Base-by-base conservation (phyloP, 2,113 vertebrate species). In the Tyrannus savana region DNA sequence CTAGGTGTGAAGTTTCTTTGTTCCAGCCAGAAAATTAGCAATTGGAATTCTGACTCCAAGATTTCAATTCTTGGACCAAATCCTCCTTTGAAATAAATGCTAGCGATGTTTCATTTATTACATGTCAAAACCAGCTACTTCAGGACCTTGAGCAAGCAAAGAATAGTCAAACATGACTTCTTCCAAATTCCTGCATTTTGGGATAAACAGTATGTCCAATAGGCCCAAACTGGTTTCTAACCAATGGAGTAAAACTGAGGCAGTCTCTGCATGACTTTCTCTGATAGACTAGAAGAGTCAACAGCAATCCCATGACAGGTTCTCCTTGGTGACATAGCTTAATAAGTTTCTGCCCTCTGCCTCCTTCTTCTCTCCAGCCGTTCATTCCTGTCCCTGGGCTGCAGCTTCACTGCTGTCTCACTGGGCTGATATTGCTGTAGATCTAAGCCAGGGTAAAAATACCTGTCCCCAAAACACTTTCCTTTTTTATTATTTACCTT, bases 401-500 rank as follows among this genome's bases (percentile, higher is more conserved):
- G 50, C 64, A 86, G 67, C 37, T 85, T 85, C 50, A 6, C 46
- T 77, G 33, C 37, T 46, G 22, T 49, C 59, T 84, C 63, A 50
- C 10, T 39, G 50, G 63, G 31, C 25, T 71, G 50, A 23, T 46
- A 42, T 18, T 55, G 41, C 46, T 10, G 9, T 17, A 33, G 33
- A 56, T 63, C 35, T 87, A 58, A 71, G 16, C 4, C 7, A 6
- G 19, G 12, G 81, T 67, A 71, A 92, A 95, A 92, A 83, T n/a
- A 67, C 19, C 28, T 58, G 33, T 62, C 50, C 28, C 9, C 24
- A 63, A 85, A 95, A 68, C 24, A 64, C 9, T 68, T 88, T 10
- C 23, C 8, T 56, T 42, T 89, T 75, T 47, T 67, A 33, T 88
- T 79, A 60, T 90, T 93, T 83, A 50, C 8, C 58, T 79, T 84